These are phyloP conservation scores for Rhynchomys soricoides DNA, from an alignment of 2,113 vertebrate genomes.

Conservation along the genomic window DNA sequence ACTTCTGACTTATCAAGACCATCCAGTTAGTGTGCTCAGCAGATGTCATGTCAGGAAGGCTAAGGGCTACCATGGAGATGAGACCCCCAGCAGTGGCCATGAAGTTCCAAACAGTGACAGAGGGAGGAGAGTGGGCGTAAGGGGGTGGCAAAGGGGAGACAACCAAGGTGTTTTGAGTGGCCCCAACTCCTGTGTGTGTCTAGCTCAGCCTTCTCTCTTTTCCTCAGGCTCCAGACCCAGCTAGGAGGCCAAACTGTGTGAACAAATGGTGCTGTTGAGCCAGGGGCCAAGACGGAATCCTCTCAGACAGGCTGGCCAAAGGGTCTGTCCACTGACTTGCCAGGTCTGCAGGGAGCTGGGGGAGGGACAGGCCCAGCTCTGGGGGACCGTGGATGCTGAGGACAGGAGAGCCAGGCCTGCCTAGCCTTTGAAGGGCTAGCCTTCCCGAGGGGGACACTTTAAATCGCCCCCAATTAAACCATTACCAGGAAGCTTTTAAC, in stretches of 20 bases:
- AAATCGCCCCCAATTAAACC: constrained; percentile 82
- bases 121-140: background rate
- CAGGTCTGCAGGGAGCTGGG: constrained; percentile 16
- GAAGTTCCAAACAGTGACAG: background rate
- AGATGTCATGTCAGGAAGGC: background rate
- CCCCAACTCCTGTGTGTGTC: background rate
- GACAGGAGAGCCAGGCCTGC: constrained; percentile 21
- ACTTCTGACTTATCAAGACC: background rate
- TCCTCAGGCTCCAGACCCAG: background rate
- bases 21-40: background rate
- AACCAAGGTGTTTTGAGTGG: background rate
- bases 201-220: background rate
- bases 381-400: constrained; percentile 24
- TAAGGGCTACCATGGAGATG: background rate
- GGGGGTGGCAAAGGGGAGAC: background rate
- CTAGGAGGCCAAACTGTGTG: constrained; percentile 75
- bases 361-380: background rate
- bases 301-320: constrained; percentile 72
- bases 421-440: constrained; percentile 76
- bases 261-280: constrained; percentile 73
- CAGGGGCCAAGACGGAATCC: constrained; percentile 53
- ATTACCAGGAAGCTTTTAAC: constrained; percentile 80
- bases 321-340: background rate
- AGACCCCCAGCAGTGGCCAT: background rate
- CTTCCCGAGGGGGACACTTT: constrained; percentile 75